phyloP scores from a whole-genome alignment of 1,140 invertebrate genomes.

The Amyelois transitella region DNA sequence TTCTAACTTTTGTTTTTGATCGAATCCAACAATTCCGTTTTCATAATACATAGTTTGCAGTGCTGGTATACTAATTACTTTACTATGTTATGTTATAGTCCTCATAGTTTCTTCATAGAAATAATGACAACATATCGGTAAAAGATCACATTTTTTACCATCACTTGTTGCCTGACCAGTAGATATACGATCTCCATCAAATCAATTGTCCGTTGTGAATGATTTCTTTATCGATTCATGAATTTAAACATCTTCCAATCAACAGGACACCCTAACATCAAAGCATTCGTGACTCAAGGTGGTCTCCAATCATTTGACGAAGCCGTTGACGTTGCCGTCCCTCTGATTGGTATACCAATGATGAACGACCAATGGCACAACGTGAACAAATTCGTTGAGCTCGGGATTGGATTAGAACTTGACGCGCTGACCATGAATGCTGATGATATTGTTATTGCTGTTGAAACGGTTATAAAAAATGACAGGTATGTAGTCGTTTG shows the following conservation, averaged over 20 bases:
- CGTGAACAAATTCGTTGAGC: neutral
- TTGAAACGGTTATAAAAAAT: constrained; percentile 8
- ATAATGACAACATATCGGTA: no score
- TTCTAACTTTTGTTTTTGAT: no score
- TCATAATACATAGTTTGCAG: no score
- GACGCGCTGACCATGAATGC: constrained; percentile 9
- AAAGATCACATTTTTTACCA: neutral
- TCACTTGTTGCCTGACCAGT: neutral
- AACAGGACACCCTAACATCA: constrained; percentile 69
- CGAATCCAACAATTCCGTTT: no score
- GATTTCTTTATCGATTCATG: neutral
- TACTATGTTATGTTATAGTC: no score
- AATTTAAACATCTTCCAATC: neutral
- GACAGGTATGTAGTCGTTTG: constrained; percentile 4
- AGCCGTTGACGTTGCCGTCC: constrained; percentile 71
- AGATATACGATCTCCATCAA: neutral
- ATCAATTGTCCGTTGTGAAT: neutral
- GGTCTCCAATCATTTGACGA: constrained; percentile 76
- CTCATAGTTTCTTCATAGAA: no score
- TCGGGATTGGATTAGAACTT: constrained; percentile 5
- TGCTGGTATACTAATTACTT: no score
- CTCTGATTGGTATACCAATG: constrained; percentile 65
- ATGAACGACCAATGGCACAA: constrained; percentile 38
- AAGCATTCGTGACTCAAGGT: constrained; percentile 76
- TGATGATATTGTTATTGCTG: constrained; percentile 5